Evolutionary conservation across 2,888 invertebrate genomes (phyloP), one percentile per base, ranked within the genome.

Genomic region (Ypsolopha scabrella): DNA sequence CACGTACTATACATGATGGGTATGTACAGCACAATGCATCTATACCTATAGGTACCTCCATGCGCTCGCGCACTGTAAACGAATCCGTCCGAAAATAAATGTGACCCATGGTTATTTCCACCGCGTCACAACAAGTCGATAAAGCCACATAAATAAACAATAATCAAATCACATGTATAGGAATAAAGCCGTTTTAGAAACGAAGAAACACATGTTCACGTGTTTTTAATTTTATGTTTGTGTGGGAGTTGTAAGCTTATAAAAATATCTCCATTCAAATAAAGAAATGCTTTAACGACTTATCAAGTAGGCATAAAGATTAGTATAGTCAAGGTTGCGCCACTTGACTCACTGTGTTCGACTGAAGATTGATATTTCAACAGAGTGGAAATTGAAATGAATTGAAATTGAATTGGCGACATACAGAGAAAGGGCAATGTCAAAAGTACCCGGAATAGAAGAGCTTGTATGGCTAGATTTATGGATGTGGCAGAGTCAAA

Each of bases 31-130:
- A 13, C 35, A 13, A 43, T 46, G 35, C 46, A 44, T 11, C 46
- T 45, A 45, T 34, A 34, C n/a, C n/a, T n/a, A n/a, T n/a, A n/a
- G n/a, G n/a, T 45, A 34, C 44, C 14, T 33, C n/a, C 45, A 45
- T 24, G 24, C 46, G 10, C 13, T 13, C 9, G 13, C 47, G 8
- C 11, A 47, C 37, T 45, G 11, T 33, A 11, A 33, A 45, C 45
- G 36, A 38, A 47, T 14, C 47, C 4, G 37, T 37, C 74, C 72
- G 65, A 61, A 81, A 82, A 81, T 82, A 83, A 78, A 74, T 70
- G 64, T 75, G 79, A 79, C 70, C 62, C 63, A 63, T 63, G 69
- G 71, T 60, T 70, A 72, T 75, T 74, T 75, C 62, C 67, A 68
- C 70, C 74, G 68, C 76, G 74, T 73, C 75, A 73, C 62, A 70